A percentile compares a stretch with the other conserved stretches of the same genome.
Conservation (phyloP, 2,113 vertebrate genomes). For the Equus przewalskii region DNA sequence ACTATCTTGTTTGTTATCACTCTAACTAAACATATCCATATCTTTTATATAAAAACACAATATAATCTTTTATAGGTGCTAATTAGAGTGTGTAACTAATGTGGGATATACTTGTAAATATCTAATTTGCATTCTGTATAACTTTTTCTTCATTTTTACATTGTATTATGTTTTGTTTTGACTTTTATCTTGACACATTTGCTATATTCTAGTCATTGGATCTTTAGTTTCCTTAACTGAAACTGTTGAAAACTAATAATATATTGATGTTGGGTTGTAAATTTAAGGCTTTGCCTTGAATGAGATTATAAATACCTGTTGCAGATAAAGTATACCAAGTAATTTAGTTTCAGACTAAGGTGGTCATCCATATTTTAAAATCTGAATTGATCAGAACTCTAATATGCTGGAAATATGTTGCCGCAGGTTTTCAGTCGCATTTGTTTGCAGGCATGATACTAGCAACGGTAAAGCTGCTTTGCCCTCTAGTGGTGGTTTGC, state of each 20-base stretch:
- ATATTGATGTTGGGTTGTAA: constrained; percentile 11
- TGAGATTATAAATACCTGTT: constrained; percentile 38
- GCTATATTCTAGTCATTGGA: constrained; percentile 24
- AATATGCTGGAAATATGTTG: constrained; percentile 37
- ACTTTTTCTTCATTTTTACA: not conserved
- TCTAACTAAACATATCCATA: not conserved
- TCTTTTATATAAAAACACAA: not conserved
- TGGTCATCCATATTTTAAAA: constrained; percentile 58
- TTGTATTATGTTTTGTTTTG: constrained; percentile 42
- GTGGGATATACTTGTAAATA: constrained; percentile 5
- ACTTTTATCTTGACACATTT: constrained; percentile 45
- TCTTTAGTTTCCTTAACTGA: constrained; percentile 52
- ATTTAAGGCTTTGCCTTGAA: not conserved
- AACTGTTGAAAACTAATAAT: constrained; percentile 56
- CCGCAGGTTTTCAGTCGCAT: constrained; percentile 65
- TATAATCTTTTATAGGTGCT: constrained; percentile 35
- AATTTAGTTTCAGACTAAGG: constrained; percentile 57
- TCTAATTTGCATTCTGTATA: constrained; percentile 1
- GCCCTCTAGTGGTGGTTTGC: constrained; percentile 87
- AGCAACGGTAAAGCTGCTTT: constrained; percentile 61
- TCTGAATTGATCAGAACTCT: constrained; percentile 60
- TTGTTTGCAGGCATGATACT: constrained; percentile 64
- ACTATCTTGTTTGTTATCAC: not conserved
- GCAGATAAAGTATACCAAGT: constrained; percentile 42
- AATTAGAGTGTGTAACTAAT: constrained; percentile 60